Base-by-base conservation (phyloP, 2,888 invertebrate genomes). In the Merodon equestris region DNA sequence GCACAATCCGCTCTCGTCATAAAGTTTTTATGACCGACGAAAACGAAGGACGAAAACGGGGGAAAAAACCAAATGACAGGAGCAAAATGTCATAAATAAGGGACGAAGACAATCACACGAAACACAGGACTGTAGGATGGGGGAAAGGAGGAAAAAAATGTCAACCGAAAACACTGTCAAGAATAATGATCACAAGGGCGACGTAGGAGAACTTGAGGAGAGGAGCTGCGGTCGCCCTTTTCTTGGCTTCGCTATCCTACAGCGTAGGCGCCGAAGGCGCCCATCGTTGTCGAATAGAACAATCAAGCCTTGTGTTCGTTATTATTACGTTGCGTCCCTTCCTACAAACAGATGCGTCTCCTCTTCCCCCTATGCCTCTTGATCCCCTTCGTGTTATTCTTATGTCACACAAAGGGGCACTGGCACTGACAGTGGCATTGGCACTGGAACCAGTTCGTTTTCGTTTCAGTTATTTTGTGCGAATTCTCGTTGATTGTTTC, bases 401-500 rank as follows among this genome's bases (percentile, higher is more conserved):
- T 40, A 40, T 40, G 40, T 40, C 27, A 27, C 27, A 27, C 3
- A 7, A 27, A 27, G n/a, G n/a, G n/a, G n/a, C n/a, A n/a, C 57
- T 10, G 48, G 12, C 9, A 10, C 38, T 38, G 10, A 38, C 9
- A 38, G 38, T 42, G 42, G 42, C n/a, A 42, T 12, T 13, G 42
- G 27, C 27, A 27, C 27, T 27, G 27, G 27, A 27, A 27, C 27
- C 42, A 13, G 36, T 17, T 45, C 45, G 53, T 54, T 40, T 38
- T 40, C 27, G 13, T 15, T 66, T 51, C 38, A 15, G 58, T 71
- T 76, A 64, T 64, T 71, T 71, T 56, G 76, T 72, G 56, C 12
- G 60, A 67, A 61, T 44, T 72, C 67, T 48, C 47, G 71, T 61
- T 72, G 72, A 77, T 77, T 77, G 72, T 57, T 72, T 67, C 72